Conservation (phyloP, 2,797 vertebrate genomes). For the Eptatretus atami region DNA sequence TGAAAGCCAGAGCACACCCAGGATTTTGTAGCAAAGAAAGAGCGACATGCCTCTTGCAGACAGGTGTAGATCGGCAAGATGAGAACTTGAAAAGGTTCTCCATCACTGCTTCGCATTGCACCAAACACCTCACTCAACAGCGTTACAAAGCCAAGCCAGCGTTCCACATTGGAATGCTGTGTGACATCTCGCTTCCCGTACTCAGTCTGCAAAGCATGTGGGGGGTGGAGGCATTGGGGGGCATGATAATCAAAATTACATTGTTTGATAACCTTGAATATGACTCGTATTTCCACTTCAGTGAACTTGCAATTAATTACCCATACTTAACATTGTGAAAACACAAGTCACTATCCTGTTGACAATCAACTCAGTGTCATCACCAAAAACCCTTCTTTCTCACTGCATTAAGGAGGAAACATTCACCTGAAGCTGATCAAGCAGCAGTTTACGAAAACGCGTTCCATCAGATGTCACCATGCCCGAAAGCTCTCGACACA, state of each 20-base stretch:
- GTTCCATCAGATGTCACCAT: conserved; percentile 79
- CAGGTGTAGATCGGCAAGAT: conserved; percentile 93
- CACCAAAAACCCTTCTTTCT: too few relatives aligned
- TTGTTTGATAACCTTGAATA: too few relatives aligned
- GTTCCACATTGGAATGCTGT: conserved; percentile 54
- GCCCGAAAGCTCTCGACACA: too few relatives aligned
- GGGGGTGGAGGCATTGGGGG: neutral
- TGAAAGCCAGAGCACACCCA: too few relatives aligned
- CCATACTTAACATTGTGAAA: too few relatives aligned
- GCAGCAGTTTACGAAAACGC: conserved; percentile 75
- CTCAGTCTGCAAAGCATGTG: conserved; percentile 31
- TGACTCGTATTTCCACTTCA: too few relatives aligned
- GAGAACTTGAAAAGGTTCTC: conserved; percentile 68
- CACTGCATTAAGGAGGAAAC: neutral
- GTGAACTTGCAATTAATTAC: too few relatives aligned
- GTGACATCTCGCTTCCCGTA: conserved; percentile 51
- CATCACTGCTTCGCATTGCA: conserved; percentile 65
- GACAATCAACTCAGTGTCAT: too few relatives aligned
- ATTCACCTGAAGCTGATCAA: conserved; percentile 75
- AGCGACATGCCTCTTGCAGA: conserved; percentile 38
- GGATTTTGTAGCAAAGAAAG: neutral
- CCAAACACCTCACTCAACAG: conserved; percentile 83
- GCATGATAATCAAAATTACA: too few relatives aligned
- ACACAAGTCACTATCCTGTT: too few relatives aligned
- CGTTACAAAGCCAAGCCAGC: conserved; percentile 91